Percentiles rank a stretch among this genome's conserved stretches.
Conservation (phyloP, 23 tunicate genomes). For the Styela clava region DNA sequence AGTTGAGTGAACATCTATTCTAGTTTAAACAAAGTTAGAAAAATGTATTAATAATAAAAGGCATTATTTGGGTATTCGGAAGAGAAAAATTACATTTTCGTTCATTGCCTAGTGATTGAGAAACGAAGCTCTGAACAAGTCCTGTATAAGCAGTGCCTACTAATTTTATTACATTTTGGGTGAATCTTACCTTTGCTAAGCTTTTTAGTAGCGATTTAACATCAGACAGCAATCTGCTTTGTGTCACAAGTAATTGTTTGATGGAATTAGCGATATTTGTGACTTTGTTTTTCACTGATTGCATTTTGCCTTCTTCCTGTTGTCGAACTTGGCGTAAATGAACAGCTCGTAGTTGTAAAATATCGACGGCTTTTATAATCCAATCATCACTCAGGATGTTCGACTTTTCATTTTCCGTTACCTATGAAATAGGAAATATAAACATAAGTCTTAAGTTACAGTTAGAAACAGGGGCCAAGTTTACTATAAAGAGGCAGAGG, state of each 20-base stretch:
- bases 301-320: slow-evolving; percentile 82
- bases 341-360: slow-evolving; percentile 43
- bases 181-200: slow-evolving; percentile 77
- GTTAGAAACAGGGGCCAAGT: not conserved
- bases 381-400: slow-evolving; percentile 44
- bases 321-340: slow-evolving; percentile 53
- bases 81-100: too few species aligned
- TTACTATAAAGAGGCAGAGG: too few species aligned
- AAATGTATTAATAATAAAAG: too few species aligned
- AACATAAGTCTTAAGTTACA: not conserved
- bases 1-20: too few species aligned
- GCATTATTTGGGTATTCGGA: too few species aligned
- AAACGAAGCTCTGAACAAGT: too few species aligned
- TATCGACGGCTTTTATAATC: slow-evolving; percentile 65
- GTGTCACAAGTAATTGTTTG: slow-evolving; percentile 63
- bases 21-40: too few species aligned
- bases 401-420: slow-evolving; percentile 7
- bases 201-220: slow-evolving; percentile 81
- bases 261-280: slow-evolving; percentile 56
- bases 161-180: too few species aligned
- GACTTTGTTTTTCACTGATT: slow-evolving; percentile 63
- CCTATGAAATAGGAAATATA: slow-evolving; percentile 32
- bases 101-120: too few species aligned
- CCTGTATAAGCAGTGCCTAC: too few species aligned
- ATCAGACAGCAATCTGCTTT: slow-evolving; percentile 73